Base-by-base conservation (phyloP, 2,113 vertebrate genomes). In the Aptenodytes forsteri region DNA sequence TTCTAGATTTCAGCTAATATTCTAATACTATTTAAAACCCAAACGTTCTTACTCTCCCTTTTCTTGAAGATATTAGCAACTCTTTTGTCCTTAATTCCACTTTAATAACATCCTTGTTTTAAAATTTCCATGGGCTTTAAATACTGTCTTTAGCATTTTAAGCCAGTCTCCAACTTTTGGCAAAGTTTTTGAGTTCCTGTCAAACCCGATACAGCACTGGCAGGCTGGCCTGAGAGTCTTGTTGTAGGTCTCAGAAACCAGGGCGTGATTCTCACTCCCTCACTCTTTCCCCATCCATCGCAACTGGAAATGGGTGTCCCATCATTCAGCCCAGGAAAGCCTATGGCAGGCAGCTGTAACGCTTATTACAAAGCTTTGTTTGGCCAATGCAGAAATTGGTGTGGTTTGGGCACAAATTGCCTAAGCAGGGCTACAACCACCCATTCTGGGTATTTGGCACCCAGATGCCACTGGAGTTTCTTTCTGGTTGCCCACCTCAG, bases 101-200 rank as follows among this genome's bases (percentile, higher is more conserved):
- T 93, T 83, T 77, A 96, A 89, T 95, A 83, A 66, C 67, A 25
- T 16, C 76, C 76, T 97, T 97, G 91, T 90, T 96, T 95, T 46
- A 80, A 44, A 77, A 96, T 96, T 97, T 96, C 87, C 96, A 97
- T 49, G 94, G 96, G 71, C 8, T 95, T 97, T 97, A 93, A 93
- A 67, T 32, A 78, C 47, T 23, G n/a, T 70, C 88, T 90, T 90
- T 8, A 73, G 54, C 27, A 2, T 69, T 95, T 83, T 80, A 76
- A 93, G 95, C 46, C 64, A 58, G 34, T 49, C 62, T 90, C 82
- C 71, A 92, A 15, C 30, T 40, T 30, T 92, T 96, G 94, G 90
- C 96, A 73, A 95, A 95, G 86, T 96, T 94, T 58, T 26, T 34
- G 66, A 56, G 49, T 29, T 69, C 58, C 70, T 80, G 49, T 83